Base-by-base conservation (phyloP, 2,113 vertebrate species). In the Chaetops frenatus region DNA sequence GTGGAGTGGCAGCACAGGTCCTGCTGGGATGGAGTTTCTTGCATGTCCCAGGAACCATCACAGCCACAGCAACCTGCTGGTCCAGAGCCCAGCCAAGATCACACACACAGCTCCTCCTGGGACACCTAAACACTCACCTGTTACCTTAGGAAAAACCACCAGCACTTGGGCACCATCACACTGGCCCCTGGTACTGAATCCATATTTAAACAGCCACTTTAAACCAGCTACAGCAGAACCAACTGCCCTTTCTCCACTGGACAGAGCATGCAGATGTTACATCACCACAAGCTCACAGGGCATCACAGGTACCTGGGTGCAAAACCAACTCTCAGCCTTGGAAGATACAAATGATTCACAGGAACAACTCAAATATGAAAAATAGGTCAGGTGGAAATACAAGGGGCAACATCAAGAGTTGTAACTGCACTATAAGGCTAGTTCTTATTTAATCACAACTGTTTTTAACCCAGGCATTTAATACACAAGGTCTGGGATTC, bases 1-100 rank as follows among this genome's bases (percentile, higher is more conserved):
- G 24, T 65, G 7, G 0, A 0, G 1, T 0, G 1, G 54, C 22
- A 33, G 15, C n/a, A 60, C 23, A 36, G 20, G 2, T 35, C 27
- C 51, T 54, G 29, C 54, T 6, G 23, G 15, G 8, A 71, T 3
- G 1, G 58, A 57, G 60, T 0, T 81, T 35, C 80, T 25, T 11
- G 38, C 35, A 40, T 10, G 23, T 18, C 58, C 33, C 51, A 86
- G 35, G 29, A 81, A 21, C 11, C 42, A 84, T 4, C 33, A 13
- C 12, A 16, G 35, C 22, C 11, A 48, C 50, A 66, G 42, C 23
- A 53, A 53, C 14, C 25, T 35, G 29, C 38, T 92, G 36, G 42
- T 64, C 22, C 36, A 50, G 15, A 78, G 51, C 29, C 28, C 56
- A 57, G 20, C 25, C n/a, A 29, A 27, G 42, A 78, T 22, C 33